Percentiles rank a stretch among this genome's conserved stretches.
These are phyloP conservation scores for Delphinapterus leucas DNA, from an alignment of 2,113 vertebrate species.

Conservation along the genomic window DNA sequence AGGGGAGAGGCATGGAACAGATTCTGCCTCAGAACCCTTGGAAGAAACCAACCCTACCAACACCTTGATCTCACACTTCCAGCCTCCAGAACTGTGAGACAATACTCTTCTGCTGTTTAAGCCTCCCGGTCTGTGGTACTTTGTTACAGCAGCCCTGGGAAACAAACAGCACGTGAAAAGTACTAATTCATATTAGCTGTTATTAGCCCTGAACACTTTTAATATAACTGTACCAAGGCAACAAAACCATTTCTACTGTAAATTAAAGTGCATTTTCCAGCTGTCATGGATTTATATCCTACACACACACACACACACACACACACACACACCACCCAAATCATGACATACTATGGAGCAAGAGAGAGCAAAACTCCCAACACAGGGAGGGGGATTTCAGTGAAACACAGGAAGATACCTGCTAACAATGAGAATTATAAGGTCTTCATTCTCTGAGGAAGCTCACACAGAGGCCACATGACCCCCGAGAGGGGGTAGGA, in stretches of 20 bases:
- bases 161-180: neutral
- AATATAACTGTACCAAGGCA: neutral
- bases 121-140: neutral
- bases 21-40: neutral
- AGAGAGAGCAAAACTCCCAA: neutral
- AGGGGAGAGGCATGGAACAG: neutral
- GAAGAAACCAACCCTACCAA: neutral
- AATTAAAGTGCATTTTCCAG: slow-evolving; percentile 4
- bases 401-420: neutral
- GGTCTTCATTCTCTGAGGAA: neutral
- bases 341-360: neutral
- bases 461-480: neutral
- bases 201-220: neutral
- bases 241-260: neutral
- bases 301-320: too few relatives aligned
- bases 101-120: neutral
- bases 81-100: neutral
- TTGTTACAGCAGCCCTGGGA: neutral
- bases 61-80: neutral
- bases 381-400: neutral
- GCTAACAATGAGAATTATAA: neutral
- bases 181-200: neutral
- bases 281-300: neutral
- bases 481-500: neutral
- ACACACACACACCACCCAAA: neutral